phyloP scores from a whole-genome alignment of 2,888 invertebrate genomes.

The Diogma glabrata region DNA sequence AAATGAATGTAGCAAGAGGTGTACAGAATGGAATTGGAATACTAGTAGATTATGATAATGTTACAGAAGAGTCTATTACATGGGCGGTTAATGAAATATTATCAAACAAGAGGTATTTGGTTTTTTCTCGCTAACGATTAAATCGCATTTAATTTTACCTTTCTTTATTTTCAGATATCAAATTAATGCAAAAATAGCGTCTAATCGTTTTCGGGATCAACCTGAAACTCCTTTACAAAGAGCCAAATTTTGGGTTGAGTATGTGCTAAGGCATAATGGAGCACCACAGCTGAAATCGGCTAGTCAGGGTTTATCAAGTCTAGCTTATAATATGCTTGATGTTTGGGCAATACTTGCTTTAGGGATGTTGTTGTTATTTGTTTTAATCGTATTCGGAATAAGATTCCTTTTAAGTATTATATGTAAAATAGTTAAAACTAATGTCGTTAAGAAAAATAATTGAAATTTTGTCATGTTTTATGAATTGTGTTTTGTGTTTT shows the following conservation, averaged over 20 bases:
- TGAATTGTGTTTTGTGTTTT: too few relatives aligned
- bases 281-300: slow-evolving; percentile 5
- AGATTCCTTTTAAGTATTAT: too few relatives aligned
- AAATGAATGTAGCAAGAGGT: slow-evolving; percentile 21
- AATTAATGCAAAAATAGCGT: slow-evolving; percentile 11
- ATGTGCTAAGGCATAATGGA: slow-evolving; percentile 13
- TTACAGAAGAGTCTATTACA: slow-evolving; percentile 21
- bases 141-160: too few relatives aligned
- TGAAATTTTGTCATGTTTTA: too few relatives aligned
- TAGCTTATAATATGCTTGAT: slow-evolving; percentile 15
- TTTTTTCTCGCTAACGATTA: too few relatives aligned
- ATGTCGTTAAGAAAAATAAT: too few relatives aligned
- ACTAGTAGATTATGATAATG: slow-evolving; percentile 20
- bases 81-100: slow-evolving; percentile 21
- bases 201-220: slow-evolving; percentile 12
- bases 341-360: too few relatives aligned
- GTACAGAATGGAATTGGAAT: slow-evolving; percentile 21
- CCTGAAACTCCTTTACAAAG: slow-evolving; percentile 14
- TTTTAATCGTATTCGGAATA: too few relatives aligned
- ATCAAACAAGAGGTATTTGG: slow-evolving; percentile 24
- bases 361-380: too few relatives aligned
- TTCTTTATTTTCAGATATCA: slow-evolving; percentile 9
- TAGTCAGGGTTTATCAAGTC: slow-evolving; percentile 8
- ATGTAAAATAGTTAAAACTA: too few relatives aligned
- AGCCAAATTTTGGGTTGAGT: slow-evolving; percentile 15